These are phyloP conservation scores for Ashinkailepas kermadecensis DNA, from an alignment of 2,888 invertebrate genomes.

Conservation along the genomic window DNA sequence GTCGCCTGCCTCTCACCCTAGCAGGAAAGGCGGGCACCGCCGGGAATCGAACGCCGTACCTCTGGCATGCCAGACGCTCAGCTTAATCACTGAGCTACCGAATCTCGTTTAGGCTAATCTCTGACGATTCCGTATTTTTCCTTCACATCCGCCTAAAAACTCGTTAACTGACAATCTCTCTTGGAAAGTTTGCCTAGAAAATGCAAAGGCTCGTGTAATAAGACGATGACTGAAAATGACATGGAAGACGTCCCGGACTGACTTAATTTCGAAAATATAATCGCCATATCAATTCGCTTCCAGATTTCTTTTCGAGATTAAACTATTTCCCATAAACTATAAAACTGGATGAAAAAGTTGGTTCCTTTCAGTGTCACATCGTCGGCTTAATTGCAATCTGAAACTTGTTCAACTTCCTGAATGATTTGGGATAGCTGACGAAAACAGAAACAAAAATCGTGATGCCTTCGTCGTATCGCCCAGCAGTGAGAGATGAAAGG, in stretches of 20 bases:
- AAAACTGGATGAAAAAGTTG: background rate
- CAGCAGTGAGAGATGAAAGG: no score
- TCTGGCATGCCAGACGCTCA: no score
- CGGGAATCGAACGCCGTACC: no score
- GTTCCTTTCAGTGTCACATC: background rate
- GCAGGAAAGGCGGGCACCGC: no score
- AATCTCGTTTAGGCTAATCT: background rate
- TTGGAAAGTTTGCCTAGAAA: background rate
- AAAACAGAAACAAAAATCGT: background rate
- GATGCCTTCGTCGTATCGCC: background rate
- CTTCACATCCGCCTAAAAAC: background rate
- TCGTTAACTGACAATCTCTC: background rate
- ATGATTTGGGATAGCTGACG: background rate
- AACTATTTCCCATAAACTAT: background rate
- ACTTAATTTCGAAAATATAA: background rate
- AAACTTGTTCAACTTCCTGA: background rate
- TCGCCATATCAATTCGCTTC: constrained; percentile 1
- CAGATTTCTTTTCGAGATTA: constrained; percentile 6
- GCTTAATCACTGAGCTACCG: no score
- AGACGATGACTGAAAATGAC: background rate
- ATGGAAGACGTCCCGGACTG: background rate
- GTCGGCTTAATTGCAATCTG: background rate
- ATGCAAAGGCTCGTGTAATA: background rate
- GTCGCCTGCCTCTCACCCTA: no score
- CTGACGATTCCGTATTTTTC: background rate